Base-by-base conservation (phyloP, 2,888 invertebrate genomes). In the Camponotus fellah region DNA sequence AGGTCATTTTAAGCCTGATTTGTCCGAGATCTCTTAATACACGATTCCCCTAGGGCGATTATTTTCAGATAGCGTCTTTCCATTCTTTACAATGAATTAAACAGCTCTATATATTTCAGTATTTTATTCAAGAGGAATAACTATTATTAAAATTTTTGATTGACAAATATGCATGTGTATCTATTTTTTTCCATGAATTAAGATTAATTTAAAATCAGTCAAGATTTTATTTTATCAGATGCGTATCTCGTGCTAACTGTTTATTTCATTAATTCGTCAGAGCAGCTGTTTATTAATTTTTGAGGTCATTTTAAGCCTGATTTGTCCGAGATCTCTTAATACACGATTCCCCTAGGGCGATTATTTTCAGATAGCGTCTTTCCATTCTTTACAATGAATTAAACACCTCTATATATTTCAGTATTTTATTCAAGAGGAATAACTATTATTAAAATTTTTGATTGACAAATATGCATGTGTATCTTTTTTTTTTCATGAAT, bases 261-360 rank as follows among this genome's bases (percentile, higher is more conserved):
- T 2, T 17, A 49, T 49, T 17, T 49, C 6, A 49, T 17, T n/a
- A 2, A 4, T 4, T 49, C 1, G 17, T 49, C 46, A 49, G 6
- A 49, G 17, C n/a, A 6, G 53, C 17, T 21, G 10, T 21, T 9
- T 1, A 10, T 12, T 6, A 9, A 14, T 46, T 34, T 46, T 64
- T 21, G n/a, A n/a, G n/a, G n/a, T n/a, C n/a, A n/a, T n/a, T n/a
- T n/a, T n/a, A n/a, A 8, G 32, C 17, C 17, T 17, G 60, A 37
- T 71, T 71, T 62, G 60, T 68, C 17, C 34, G 21, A 12, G 3
- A 60, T 43, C 5, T 34, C 79, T 71, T 46, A 37, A 69, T 46
- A 65, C 8, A 3, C 5, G 6, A 62, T 43, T 32, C 21, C 53
- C 46, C 12, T 46, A 2, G 14, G n/a, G n/a, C 14, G 3, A 4